phyloP scores from a whole-genome alignment of 1,140 invertebrate genomes.

The Drosophila gunungcola region DNA sequence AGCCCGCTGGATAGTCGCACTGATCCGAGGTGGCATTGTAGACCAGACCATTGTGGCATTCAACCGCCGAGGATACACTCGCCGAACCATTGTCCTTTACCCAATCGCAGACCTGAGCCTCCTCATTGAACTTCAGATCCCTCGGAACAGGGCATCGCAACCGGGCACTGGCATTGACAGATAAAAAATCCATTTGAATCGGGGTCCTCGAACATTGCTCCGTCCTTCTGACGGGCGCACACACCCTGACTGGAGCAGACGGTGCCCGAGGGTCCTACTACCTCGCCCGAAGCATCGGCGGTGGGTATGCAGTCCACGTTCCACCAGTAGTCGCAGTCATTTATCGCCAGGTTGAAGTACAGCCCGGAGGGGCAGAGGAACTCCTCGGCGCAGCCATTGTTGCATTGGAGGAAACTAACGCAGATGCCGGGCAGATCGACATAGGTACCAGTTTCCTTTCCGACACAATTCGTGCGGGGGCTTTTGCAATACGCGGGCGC shows the following conservation, averaged over 20 bases:
- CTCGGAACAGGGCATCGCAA: conserved; percentile 53
- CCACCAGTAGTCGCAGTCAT: conserved; percentile 31
- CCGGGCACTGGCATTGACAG: conserved; percentile 68
- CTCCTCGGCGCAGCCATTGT: conserved; percentile 43
- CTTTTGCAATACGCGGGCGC: conserved; percentile 48
- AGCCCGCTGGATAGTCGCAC: conserved; percentile 55
- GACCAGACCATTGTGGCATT: conserved; percentile 44
- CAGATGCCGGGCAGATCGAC: conserved; percentile 41
- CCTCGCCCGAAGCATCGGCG: conserved; percentile 21
- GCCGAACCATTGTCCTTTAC: not conserved
- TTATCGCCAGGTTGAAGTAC: conserved; percentile 26
- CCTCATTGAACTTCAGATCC: conserved; percentile 47
- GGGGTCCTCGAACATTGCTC: conserved; percentile 31
- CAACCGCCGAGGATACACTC: not conserved
- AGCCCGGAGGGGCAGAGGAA: conserved; percentile 49
- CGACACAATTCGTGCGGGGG: conserved; percentile 16
- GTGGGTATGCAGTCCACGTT: conserved; percentile 43
- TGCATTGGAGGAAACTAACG: conserved; percentile 52
- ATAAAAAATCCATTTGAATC: conserved; percentile 54
- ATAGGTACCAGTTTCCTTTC: conserved; percentile 4
- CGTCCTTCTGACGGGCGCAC: conserved; percentile 37
- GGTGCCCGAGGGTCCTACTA: conserved; percentile 59
- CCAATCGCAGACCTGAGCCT: conserved; percentile 44
- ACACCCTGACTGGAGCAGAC: conserved; percentile 32
- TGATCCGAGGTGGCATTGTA: conserved; percentile 58